Evolutionary conservation across 2,888 invertebrate species (phyloP).

Genomic region (Gortyna flavago): DNA sequence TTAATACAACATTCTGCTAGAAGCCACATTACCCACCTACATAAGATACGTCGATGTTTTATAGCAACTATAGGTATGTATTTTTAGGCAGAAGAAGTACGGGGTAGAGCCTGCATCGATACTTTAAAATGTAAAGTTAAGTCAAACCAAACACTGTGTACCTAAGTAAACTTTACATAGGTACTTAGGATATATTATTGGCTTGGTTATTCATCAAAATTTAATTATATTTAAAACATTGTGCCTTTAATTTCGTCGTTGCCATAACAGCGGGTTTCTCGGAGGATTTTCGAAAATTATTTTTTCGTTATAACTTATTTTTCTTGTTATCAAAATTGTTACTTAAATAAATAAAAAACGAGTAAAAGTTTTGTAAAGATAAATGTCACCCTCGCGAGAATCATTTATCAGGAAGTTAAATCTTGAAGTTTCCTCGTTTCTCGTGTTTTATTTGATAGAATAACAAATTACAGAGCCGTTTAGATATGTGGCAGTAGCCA

Average conservation of each 20-base stretch:
- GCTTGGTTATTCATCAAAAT: not conserved
- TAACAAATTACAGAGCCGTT: conserved; percentile 47
- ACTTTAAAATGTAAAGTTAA: not conserved
- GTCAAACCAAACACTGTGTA: not conserved
- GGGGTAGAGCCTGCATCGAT: not conserved
- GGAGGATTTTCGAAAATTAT: conserved; percentile 25
- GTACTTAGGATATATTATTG: too few species aligned
- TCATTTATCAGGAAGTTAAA: conserved; percentile 65
- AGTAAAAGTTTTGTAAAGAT: conserved; percentile 58
- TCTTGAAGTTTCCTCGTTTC: conserved; percentile 59
- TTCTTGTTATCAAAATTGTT: not conserved
- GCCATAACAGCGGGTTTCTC: not conserved
- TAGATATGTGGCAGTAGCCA: conserved; percentile 9
- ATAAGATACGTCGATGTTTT: not conserved
- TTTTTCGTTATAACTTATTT: conserved; percentile 41
- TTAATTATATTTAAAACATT: not conserved
- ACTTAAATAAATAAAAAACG: conserved; percentile 15
- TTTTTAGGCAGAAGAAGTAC: not conserved
- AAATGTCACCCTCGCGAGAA: conserved; percentile 54
- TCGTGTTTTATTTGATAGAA: conserved; percentile 54
- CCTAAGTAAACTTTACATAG: not conserved
- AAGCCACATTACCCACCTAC: not conserved
- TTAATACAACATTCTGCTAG: not conserved
- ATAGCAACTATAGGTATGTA: not conserved
- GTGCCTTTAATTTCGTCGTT: not conserved